Base-by-base conservation (phyloP, 2,797 vertebrate species). In the Hipposideros larvatus region DNA sequence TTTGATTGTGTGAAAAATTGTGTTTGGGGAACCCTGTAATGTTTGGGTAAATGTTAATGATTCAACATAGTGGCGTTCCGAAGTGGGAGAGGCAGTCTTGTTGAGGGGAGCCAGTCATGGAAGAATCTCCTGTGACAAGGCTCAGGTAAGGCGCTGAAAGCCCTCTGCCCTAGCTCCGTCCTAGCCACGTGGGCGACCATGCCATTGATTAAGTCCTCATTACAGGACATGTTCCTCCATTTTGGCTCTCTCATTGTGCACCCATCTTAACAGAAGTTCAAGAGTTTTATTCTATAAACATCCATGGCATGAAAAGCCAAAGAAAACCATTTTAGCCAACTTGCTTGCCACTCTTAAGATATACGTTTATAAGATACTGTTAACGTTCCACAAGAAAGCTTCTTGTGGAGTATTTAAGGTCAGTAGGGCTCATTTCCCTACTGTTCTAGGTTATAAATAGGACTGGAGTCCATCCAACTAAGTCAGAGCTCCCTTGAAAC, bases 361-460 rank as follows among this genome's bases (percentile, higher is more conserved):
- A 19, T 79, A n/a, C 53, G 31, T 61, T 80, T 61, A 19, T 43
- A 80, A 80, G 55, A 61, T 41, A 61, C 26, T 65, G 1, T 84
- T 51, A 34, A 37, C 26, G 10, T 68, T 95, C 46, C 37, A 18
- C 65, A 16, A 61, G 90, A 96, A 94, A 75, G 26, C 61, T 75
- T 51, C 91, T 83, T 94, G 65, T 87, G 46, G 43, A 75, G 53
- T 65, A 53, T 86, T 28, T 68, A n/a, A 91, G 95, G 34, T 70
- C 48, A 51, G 48, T 74, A 48, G 26, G 66, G 78, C 77, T 85
- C 15, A 65, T 96, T 95, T 92, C 79, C 55, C 28, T 86, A n/a
- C 7, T 75, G 55, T 91, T 28, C 88, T 68, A 19, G 15, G 75
- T 93, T 97, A 93, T 87, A 85, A 94, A 92, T 82, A 96, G 74